Percentiles rank a stretch among this genome's conserved stretches.
phyloP scores from a whole-genome alignment of 2,113 vertebrate species.

The Hydropotes inermis region DNA sequence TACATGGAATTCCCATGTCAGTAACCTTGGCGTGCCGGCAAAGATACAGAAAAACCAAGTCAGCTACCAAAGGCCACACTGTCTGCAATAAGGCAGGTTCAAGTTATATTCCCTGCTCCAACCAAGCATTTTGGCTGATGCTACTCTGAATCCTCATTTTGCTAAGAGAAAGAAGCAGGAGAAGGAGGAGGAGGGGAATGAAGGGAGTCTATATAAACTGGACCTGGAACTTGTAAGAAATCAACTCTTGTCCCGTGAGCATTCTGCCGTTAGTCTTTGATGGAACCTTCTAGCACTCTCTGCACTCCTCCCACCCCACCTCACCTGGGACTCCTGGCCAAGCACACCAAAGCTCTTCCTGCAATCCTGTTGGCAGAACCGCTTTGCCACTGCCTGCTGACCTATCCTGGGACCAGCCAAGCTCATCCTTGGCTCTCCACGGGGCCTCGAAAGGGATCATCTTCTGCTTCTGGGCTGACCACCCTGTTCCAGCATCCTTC shows the following conservation, averaged over 20 bases:
- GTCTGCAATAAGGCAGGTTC: background rate
- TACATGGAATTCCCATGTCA: background rate
- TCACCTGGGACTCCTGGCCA: background rate
- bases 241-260: background rate
- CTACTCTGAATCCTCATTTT: background rate
- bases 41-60: background rate
- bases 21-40: background rate
- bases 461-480: background rate
- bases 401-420: background rate
- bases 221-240: background rate
- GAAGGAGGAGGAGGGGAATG: background rate
- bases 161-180: background rate
- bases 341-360: background rate
- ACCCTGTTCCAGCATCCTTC: background rate
- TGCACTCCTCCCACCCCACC: background rate
- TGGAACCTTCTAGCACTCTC: background rate
- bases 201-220: background rate
- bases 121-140: background rate
- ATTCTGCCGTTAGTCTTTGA: background rate
- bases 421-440: background rate
- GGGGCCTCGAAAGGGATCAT: background rate
- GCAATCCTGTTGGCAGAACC: background rate
- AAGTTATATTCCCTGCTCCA: background rate
- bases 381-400: background rate
- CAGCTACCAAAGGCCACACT: background rate